Evolutionary conservation across 2,888 invertebrate species (phyloP), one percentile per base, ranked within the genome.

Genomic region (Spodoptera exigua): DNA sequence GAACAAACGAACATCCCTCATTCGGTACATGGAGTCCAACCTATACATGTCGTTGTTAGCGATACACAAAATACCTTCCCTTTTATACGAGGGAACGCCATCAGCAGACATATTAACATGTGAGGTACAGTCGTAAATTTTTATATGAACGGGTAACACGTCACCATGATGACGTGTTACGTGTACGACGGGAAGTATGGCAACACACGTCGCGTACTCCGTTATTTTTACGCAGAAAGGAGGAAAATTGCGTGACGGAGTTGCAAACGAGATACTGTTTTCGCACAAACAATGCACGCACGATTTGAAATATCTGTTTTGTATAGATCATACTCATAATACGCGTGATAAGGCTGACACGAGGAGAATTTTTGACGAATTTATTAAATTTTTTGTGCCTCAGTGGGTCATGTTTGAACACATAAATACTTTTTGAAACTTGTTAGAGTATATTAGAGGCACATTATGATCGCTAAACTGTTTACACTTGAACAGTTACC

Each of bases 41-140:
- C 32, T 12, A 43, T 43, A 14, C 65, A 55, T 44, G 64, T 59
- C 56, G 67, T 67, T 61, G 66, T 70, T 70, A 65, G 65, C 65
- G 65, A 70, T 70, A 70, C 45, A 65, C 70, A 54, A 68, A 73
- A 74, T 68, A 63, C 56, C 62, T 57, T 61, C 57, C 49, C 40
- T 61, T 59, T 48, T 72, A 68, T 64, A 66, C 52, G 55, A 53
- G 44, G 41, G 44, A 68, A 61, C 52, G 49, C 68, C 73, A 71
- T 74, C 77, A 71, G 65, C 67, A 75, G 59, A 64, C 56, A 67
- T 82, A 84, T 87, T 85, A 86, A 83, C 87, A 86, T 86, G 85
- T 81, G 81, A 79, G 78, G 76, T 74, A 82, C 82, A 78, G 67
- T 88, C 89, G 86, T 90, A 89, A 90, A 85, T 89, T 89, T 90